A percentile compares a stretch with the other conserved stretches of the same genome.
phyloP scores from a whole-genome alignment of 2,888 invertebrate species.

The Harmothoe impar region DNA sequence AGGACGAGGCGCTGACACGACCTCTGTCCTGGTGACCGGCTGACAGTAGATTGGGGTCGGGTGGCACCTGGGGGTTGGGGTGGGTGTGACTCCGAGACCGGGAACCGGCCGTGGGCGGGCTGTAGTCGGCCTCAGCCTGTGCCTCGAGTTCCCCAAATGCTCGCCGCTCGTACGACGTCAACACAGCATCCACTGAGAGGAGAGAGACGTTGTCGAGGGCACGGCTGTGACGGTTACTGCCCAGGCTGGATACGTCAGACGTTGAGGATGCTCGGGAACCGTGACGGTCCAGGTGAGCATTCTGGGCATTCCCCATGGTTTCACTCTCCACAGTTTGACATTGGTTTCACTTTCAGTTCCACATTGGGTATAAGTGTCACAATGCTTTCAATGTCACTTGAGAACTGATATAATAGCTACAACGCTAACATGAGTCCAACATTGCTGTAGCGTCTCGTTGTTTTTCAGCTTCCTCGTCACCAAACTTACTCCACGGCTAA shows the following conservation, averaged over 20 bases:
- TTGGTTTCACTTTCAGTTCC: too few relatives aligned
- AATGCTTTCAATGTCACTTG: background rate
- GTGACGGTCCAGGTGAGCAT: conserved; percentile 51
- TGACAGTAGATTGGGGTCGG: background rate
- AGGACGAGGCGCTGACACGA: background rate
- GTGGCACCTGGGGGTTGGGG: background rate
- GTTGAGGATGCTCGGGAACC: background rate
- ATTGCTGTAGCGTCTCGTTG: background rate
- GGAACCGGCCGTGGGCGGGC: background rate
- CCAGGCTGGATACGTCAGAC: background rate
- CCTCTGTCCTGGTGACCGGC: background rate
- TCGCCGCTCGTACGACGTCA: conserved; percentile 33
- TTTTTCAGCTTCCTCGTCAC: background rate
- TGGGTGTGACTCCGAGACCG: background rate
- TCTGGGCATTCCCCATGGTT: conserved; percentile 49
- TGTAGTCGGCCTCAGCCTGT: conserved; percentile 11
- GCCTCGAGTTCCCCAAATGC: conserved; percentile 33
- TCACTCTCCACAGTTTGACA: background rate
- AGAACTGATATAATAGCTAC: background rate
- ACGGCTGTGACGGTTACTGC: background rate
- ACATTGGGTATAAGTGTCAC: background rate
- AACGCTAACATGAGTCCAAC: background rate
- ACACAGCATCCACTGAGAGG: conserved; percentile 29
- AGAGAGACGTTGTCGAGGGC: conserved; percentile 41
- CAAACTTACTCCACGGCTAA: background rate